Percentiles rank a stretch among this genome's conserved stretches.
Evolutionary conservation across 2,888 invertebrate genomes (phyloP).

Genomic region (Lithophane semibrunnea): DNA sequence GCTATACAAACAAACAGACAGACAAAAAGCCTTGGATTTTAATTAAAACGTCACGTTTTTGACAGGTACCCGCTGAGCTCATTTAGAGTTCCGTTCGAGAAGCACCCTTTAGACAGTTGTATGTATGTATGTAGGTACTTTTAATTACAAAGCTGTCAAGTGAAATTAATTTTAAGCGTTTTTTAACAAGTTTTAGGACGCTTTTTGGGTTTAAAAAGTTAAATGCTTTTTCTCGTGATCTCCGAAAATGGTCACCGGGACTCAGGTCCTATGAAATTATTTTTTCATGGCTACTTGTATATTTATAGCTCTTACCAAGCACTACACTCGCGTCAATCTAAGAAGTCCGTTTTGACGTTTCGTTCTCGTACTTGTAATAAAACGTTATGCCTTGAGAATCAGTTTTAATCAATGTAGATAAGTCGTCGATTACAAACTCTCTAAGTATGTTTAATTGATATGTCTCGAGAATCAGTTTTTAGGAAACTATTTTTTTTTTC

Average conservation of each 20-base stretch:
- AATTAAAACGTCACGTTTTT: conserved; percentile 63
- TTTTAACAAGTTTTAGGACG: not conserved
- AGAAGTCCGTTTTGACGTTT: no score
- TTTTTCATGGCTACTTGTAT: no score
- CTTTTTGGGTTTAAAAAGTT: conserved; percentile 1
- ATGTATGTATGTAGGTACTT: not conserved
- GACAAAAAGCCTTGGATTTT: conserved; percentile 47
- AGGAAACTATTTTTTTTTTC: no score
- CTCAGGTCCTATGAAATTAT: no score
- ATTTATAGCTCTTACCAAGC: no score
- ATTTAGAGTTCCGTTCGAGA: conserved; percentile 46
- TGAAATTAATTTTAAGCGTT: conserved; percentile 25
- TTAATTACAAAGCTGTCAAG: conserved; percentile 42
- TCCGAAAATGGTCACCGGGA: not conserved
- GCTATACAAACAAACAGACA: conserved; percentile 50
- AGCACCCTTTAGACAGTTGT: conserved; percentile 28
- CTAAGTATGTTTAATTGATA: no score
- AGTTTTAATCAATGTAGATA: no score
- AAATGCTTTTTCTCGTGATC: not conserved
- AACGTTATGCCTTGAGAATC: no score
- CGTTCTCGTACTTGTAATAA: no score
- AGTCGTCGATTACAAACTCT: no score
- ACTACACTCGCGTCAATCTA: no score
- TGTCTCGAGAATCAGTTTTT: no score
- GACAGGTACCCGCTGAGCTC: conserved; percentile 56